These are phyloP conservation scores for Drusus annulatus DNA, from an alignment of 1,140 invertebrate species.

Conservation along the genomic window DNA sequence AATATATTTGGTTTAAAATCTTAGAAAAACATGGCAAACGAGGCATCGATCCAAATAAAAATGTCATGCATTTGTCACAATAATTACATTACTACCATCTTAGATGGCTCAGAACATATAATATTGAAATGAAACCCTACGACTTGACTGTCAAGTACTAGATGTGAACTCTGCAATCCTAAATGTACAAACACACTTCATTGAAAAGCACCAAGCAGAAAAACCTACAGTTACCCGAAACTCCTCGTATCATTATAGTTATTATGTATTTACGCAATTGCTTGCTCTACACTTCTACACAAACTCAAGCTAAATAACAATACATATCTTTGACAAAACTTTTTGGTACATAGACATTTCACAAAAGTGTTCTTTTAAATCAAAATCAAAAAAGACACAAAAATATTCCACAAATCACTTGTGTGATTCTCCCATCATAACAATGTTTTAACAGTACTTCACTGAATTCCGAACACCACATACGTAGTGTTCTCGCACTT, in stretches of 20 bases:
- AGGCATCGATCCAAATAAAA: slow-evolving; percentile 24
- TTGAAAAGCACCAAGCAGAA: neutral
- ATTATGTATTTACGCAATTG: too few relatives aligned
- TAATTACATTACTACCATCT: slow-evolving; percentile 1
- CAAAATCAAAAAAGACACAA: too few relatives aligned
- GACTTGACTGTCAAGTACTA: neutral
- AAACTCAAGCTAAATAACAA: too few relatives aligned
- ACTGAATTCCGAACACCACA: slow-evolving; percentile 28
- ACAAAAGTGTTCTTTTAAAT: too few relatives aligned
- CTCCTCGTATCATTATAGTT: too few relatives aligned
- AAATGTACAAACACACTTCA: slow-evolving; percentile 22
- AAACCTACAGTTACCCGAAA: neutral
- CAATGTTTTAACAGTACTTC: neutral
- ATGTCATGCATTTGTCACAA: slow-evolving; percentile 35
- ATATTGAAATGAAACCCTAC: neutral
- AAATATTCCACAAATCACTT: too few relatives aligned
- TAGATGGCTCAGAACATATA: neutral
- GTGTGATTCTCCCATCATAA: too few relatives aligned
- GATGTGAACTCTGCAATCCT: neutral
- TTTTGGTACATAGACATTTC: slow-evolving; percentile 3
- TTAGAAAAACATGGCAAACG: slow-evolving; percentile 36
- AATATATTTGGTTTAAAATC: slow-evolving; percentile 34
- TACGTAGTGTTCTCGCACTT: slow-evolving; percentile 31
- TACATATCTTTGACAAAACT: neutral
- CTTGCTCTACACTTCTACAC: too few relatives aligned